Evolutionary conservation across 2,797 vertebrate genomes (phyloP).

Genomic region (Otus scops): DNA sequence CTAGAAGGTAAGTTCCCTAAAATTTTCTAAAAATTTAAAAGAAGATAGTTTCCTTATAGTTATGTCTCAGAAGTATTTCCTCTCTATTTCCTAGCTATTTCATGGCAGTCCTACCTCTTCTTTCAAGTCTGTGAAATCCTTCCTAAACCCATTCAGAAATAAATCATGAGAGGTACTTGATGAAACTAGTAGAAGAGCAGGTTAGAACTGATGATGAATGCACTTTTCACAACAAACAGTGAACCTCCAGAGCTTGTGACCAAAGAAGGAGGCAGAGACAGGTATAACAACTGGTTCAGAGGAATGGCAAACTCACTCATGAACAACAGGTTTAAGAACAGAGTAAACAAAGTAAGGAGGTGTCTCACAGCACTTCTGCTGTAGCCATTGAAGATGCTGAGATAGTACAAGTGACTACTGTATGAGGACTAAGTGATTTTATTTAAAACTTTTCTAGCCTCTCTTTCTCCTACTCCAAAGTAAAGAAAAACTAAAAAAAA

Average conservation of each 20-base stretch:
- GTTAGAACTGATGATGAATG: background rate
- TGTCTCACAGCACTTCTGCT: background rate
- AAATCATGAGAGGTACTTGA: background rate
- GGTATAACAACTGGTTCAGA: background rate
- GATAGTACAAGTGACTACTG: background rate
- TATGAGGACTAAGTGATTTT: background rate
- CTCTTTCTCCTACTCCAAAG: background rate
- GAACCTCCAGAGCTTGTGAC: background rate
- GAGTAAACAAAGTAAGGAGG: background rate
- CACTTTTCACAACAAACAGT: background rate
- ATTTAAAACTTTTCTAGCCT: background rate
- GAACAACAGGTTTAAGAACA: background rate
- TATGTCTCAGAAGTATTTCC: background rate
- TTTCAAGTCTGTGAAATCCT: background rate
- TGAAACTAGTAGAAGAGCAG: background rate
- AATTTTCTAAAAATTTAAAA: background rate
- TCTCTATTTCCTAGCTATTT: background rate
- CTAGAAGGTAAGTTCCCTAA: background rate
- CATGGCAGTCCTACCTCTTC: background rate
- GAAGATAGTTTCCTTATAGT: background rate
- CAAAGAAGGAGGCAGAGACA: background rate
- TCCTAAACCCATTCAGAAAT: background rate
- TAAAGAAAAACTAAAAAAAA: background rate
- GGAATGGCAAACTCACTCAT: background rate
- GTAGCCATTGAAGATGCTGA: background rate